Evolutionary conservation across 2,888 invertebrate species (phyloP), one percentile per base, ranked within the genome.

Genomic region (Chrysolina haemoptera): DNA sequence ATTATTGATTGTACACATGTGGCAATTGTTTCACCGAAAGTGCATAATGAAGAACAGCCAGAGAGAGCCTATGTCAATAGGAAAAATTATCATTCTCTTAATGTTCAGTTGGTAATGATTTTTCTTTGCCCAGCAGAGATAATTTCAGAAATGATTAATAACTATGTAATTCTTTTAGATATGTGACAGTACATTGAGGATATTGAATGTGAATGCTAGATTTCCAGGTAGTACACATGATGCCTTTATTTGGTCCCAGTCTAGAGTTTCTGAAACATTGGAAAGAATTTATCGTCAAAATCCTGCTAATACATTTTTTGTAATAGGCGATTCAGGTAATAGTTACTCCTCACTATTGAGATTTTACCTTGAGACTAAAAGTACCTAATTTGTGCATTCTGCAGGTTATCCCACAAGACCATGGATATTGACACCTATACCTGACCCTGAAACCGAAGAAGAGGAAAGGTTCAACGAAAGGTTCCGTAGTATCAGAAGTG

Each of bases 181-280:
- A 55, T 79, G 78, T 67, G 78, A 77, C 41, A 46, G 11, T 12
- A 70, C 66, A 64, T 71, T 76, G 48, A 74, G 50, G 71, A 78
- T 79, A 14, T 14, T 76, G 16, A 75, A 76, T 75, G 71, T 75
- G 12, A 75, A 76, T 75, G 71, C 78, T 18, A 64, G 68, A 53
- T 79, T 70, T 71, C 76, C 77, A 40, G 79, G 76, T 20, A 76
- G 75, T 64, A 72, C 75, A 3, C 67, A 76, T 67, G 78, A 78
- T 74, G 66, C 78, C 0, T 72, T 43, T 65, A 76, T 77, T 43
- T 79, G 79, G 78, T 70, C n/a, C 11, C 62, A 73, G n/a, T 72
- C 72, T 11, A n/a, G 16, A n/a, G 53, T 72, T 18, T 72, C 72
- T 12, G 2, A 16, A 27, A 43, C 27, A 62, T 20, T 73, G 65